Conservation (phyloP, 2,113 vertebrate genomes). For the Equus quagga region DNA sequence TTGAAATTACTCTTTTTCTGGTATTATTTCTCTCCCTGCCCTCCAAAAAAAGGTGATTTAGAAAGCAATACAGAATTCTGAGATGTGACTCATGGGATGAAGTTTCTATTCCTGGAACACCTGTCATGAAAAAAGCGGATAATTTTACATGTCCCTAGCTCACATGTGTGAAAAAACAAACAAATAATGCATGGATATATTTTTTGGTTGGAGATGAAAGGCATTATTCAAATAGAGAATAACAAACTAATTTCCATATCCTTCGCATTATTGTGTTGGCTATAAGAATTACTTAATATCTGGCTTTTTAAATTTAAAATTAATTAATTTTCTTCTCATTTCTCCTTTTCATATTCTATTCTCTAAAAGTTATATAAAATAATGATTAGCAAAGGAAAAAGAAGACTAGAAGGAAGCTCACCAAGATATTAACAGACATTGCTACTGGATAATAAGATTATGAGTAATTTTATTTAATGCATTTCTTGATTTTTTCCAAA, state of each 20-base stretch:
- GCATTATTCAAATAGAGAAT: background rate
- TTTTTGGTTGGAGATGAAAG: background rate
- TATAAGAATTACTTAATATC: background rate
- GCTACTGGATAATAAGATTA: background rate
- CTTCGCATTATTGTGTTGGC: background rate
- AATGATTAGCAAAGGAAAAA: background rate
- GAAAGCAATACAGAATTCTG: background rate
- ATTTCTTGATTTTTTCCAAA: slow-evolving; percentile 5
- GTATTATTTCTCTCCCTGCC: background rate
- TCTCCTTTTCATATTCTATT: background rate
- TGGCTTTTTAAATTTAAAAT: background rate
- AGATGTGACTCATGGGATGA: background rate
- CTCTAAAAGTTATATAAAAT: background rate
- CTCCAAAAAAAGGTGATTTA: background rate
- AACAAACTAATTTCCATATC: background rate
- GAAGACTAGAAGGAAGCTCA: background rate
- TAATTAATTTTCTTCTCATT: background rate
- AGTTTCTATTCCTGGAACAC: background rate
- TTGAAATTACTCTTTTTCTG: background rate
- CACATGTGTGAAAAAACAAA: background rate
- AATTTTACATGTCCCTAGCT: background rate
- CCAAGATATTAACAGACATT: background rate
- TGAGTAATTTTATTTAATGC: background rate
- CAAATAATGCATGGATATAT: background rate
- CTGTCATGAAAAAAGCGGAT: background rate